Conservation (phyloP, 2,888 invertebrate genomes). For the Oasisia sp. region DNA sequence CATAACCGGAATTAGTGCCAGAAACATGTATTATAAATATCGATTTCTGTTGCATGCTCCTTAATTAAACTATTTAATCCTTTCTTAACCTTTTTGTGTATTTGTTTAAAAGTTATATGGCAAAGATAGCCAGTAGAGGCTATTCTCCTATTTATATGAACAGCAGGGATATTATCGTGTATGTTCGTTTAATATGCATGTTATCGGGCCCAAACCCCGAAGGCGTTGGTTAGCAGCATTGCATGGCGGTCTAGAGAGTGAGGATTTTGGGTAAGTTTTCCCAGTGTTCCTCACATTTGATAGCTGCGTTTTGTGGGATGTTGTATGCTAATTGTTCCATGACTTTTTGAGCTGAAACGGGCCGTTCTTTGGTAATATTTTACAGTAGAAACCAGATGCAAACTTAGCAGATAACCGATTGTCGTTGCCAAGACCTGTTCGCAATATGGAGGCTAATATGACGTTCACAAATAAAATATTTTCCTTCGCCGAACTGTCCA, state of each 20-base stretch:
- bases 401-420: conserved; percentile 3
- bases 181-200: neutral
- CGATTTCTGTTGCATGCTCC: neutral
- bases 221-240: conserved; percentile 44
- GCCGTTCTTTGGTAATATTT: neutral
- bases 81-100: neutral
- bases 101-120: neutral
- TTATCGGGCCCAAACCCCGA: neutral
- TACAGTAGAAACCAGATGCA: neutral
- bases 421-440: neutral
- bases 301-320: conserved; percentile 33
- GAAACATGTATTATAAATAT: neutral
- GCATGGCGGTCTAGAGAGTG: conserved; percentile 65
- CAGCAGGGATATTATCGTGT: neutral
- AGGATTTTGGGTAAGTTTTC: conserved; percentile 67
- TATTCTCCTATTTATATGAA: neutral
- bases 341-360: neutral
- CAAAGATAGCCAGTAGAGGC: neutral
- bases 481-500: neutral
- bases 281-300: conserved; percentile 60
- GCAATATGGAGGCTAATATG: conserved; percentile 13
- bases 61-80: neutral
- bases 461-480: neutral
- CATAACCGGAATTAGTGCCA: conserved; percentile 17
- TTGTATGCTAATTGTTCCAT: neutral